Conservation (phyloP, 2,113 vertebrate species). For the Todiramphus chloris region DNA sequence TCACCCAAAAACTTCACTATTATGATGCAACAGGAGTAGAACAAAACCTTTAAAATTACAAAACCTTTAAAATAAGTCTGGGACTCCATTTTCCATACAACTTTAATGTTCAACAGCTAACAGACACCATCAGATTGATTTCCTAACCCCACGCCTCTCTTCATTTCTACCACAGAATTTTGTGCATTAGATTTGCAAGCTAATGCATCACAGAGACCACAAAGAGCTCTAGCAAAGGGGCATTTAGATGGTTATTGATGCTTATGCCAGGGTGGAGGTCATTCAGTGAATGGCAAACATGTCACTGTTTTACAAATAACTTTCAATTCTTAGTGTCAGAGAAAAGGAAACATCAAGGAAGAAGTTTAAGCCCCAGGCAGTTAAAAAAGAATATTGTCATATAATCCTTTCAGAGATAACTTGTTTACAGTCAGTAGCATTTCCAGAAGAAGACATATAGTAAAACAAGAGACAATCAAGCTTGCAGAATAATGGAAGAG, state of each 20-base stretch:
- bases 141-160: background rate
- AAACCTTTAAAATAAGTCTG: background rate
- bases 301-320: background rate
- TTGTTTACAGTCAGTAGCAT: background rate
- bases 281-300: background rate
- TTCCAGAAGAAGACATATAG: background rate
- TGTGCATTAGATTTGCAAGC: background rate
- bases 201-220: background rate
- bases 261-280: background rate
- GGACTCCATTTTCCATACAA: background rate
- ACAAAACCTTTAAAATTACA: background rate
- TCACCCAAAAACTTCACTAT: background rate
- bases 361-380: background rate
- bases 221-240: background rate
- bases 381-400: background rate
- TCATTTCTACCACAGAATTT: background rate
- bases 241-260: background rate
- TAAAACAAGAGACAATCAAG: conserved; percentile 7
- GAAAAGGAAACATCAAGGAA: background rate
- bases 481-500: background rate
- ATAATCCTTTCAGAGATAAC: background rate
- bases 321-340: background rate
- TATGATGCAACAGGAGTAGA: background rate
- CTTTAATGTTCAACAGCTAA: background rate
- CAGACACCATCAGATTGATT: background rate